phyloP scores from a whole-genome alignment of 2,113 vertebrate genomes.

The Oryzias javanicus region DNA sequence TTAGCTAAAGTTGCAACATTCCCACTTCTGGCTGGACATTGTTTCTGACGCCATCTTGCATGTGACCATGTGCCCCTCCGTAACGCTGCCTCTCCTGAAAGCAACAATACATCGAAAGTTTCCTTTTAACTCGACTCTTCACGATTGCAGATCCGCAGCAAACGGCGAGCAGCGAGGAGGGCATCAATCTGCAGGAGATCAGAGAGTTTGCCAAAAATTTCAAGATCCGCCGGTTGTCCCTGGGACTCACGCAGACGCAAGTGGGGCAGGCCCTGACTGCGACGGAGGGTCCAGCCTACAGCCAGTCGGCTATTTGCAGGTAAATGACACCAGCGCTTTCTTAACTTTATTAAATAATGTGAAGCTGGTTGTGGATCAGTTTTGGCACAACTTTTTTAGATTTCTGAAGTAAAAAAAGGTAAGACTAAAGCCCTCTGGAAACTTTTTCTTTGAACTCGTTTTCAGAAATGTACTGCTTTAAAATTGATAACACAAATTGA shows the following conservation, averaged over 20 bases:
- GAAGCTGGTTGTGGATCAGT: too few species aligned
- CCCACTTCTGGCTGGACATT: too few species aligned
- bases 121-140: constrained; percentile 47
- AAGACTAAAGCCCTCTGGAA: neutral
- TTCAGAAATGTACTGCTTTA: too few species aligned
- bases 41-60: too few species aligned
- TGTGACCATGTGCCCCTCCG: too few species aligned
- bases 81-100: constrained; percentile 14
- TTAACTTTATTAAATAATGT: neutral
- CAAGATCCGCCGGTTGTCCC: constrained; percentile 91
- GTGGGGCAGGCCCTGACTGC: constrained; percentile 95
- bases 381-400: too few species aligned
- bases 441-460: neutral
- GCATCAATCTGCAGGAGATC: constrained; percentile 95
- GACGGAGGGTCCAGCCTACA: constrained; percentile 94
- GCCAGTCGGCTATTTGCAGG: constrained; percentile 98
- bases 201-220: constrained; percentile 98
- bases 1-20: too few species aligned
- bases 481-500: too few species aligned
- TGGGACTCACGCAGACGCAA: constrained; percentile 95
- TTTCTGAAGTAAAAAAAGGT: too few species aligned
- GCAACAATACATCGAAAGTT: constrained; percentile 29
- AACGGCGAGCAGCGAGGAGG: constrained; percentile 81
- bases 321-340: constrained; percentile 48
- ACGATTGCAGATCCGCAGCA: constrained; percentile 81